Evolutionary conservation across 2,797 vertebrate genomes (phyloP).

Genomic region (Melanotaenia pygmaea): DNA sequence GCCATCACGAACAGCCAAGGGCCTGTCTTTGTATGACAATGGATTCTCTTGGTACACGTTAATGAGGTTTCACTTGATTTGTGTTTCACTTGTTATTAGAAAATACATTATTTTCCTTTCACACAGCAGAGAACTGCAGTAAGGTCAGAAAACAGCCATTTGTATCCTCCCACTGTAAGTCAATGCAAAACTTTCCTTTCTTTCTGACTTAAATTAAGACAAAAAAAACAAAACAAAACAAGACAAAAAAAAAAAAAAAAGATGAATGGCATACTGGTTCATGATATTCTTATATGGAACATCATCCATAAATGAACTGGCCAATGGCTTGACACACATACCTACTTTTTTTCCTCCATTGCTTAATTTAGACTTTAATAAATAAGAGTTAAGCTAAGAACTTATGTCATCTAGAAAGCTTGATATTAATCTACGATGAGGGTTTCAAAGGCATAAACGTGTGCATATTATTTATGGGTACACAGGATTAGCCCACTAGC

Average conservation of each 20-base stretch:
- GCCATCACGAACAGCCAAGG: background rate
- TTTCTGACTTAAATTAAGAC: conserved; percentile 9
- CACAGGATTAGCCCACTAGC: background rate
- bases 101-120: conserved; percentile 29
- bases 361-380: conserved; percentile 10
- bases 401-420: background rate
- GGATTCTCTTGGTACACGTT: conserved; percentile 6
- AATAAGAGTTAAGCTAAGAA: conserved; percentile 7
- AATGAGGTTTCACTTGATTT: conserved; percentile 24
- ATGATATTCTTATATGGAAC: conserved; percentile 7
- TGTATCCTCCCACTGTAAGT: conserved; percentile 21
- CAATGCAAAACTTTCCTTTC: conserved; percentile 8
- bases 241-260: background rate
- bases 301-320: conserved; percentile 26
- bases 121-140: conserved; percentile 26
- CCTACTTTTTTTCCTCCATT: conserved; percentile 5
- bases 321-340: background rate
- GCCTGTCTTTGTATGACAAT: conserved; percentile 8
- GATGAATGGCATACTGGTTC: conserved; percentile 10
- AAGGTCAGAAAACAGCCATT: conserved; percentile 7
- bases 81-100: conserved; percentile 30
- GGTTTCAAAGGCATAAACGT: conserved; percentile 7
- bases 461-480: conserved; percentile 13
- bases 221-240: no score
- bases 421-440: conserved; percentile 12